Percentiles rank a stretch among this genome's conserved stretches.
phyloP scores from a whole-genome alignment of 1,140 invertebrate species.

The Cotesia vestalis region DNA sequence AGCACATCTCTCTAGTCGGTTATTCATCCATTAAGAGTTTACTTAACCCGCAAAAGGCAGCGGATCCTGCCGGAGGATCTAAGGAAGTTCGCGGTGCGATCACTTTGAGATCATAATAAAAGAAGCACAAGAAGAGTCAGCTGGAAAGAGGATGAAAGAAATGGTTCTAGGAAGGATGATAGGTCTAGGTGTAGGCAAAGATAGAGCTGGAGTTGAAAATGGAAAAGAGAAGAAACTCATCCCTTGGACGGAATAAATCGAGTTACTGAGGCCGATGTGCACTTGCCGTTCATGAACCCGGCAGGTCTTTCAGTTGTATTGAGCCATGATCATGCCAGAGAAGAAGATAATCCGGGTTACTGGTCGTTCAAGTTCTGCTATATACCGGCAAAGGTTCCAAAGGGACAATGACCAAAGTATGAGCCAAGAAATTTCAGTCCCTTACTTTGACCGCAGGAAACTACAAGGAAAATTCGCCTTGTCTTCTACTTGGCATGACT shows the following conservation, averaged over 20 bases:
- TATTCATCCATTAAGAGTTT: conserved; percentile 33
- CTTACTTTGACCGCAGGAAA: background rate
- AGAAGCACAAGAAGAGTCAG: conserved; percentile 35
- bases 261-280: conserved; percentile 48
- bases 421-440: conserved; percentile 26
- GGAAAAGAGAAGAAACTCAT: conserved; percentile 2
- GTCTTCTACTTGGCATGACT: background rate
- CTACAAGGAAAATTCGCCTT: background rate
- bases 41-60: conserved; percentile 26
- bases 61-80: conserved; percentile 4
- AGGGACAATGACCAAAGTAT: conserved; percentile 41
- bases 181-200: no score
- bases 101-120: conserved; percentile 62
- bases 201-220: background rate
- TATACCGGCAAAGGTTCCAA: background rate
- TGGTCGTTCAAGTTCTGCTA: background rate
- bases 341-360: background rate
- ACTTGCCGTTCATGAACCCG: background rate
- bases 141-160: background rate
- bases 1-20: conserved; percentile 20
- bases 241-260: conserved; percentile 52
- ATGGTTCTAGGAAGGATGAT: background rate
- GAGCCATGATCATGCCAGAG: background rate
- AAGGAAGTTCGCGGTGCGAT: conserved; percentile 49
- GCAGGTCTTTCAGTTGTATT: conserved; percentile 9